Base-by-base conservation (phyloP, 2,888 invertebrate genomes). In the Amorpha juglandis region DNA sequence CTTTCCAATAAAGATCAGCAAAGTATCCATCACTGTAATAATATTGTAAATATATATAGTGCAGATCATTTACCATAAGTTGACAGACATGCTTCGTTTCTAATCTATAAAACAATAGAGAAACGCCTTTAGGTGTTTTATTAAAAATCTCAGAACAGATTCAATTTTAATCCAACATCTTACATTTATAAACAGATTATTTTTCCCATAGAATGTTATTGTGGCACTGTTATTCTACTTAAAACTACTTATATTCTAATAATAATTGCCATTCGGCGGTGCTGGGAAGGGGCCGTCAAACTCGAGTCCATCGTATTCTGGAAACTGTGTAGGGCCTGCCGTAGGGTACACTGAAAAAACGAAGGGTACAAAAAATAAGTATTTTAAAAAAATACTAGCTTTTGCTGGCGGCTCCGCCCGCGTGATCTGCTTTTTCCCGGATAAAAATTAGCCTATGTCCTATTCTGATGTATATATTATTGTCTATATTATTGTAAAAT, bases 231-330 rank as follows among this genome's bases (percentile, higher is more conserved):
- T 21, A 42, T 19, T 63, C 33, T 33, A 63, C 47, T 47, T 63
- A 63, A 12, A 47, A 14, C 8, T 47, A 63, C 42, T 47, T 47
- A 27, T 63, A 65, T 66, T 19, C 50, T 65, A 51, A 67, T 70
- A 71, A 69, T 74, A 73, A 67, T 70, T 67, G 69, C 67, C 63
- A 62, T 77, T 77, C 19, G 75, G 74, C 55, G 76, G 75, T 33
- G 70, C 67, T 2, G 76, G 71, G 66, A 74, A 86, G 0, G 82
- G 84, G 45, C 82, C 88, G 12, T 88, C 85, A 38, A 83, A 71
- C 1, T 89, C 89, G 55, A 85, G 88, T 0, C 82, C 84, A 33
- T 90, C 89, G 72, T 90, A 92, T 51, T 90, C 91, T 6, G 85
- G 82, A 70, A 82, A 88, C 67, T 83, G 86, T 6, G 78, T 78